Conservation (phyloP, 2,888 invertebrate species). For the Tortrix viridana region DNA sequence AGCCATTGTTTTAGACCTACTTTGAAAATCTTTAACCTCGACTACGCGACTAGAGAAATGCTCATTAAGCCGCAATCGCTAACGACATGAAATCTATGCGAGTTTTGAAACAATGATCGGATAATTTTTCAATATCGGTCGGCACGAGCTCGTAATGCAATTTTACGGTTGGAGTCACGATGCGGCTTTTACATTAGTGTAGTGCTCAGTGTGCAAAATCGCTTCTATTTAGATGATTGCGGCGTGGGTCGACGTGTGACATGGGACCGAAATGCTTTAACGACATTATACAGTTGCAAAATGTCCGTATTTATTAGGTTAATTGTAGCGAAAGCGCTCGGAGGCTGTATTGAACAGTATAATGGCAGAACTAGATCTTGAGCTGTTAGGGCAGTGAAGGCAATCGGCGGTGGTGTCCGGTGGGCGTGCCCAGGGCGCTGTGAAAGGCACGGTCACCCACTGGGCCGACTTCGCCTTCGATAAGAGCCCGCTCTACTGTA, state of each 20-base stretch:
- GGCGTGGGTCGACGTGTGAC: conserved; percentile 44
- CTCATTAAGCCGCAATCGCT: conserved; percentile 54
- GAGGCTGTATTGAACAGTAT: conserved; percentile 47
- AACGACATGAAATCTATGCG: conserved; percentile 56
- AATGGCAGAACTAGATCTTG: conserved; percentile 51
- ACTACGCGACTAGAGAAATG: conserved; percentile 51
- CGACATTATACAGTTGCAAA: conserved; percentile 43
- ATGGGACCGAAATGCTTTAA: conserved; percentile 43
- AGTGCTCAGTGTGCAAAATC: conserved; percentile 45
- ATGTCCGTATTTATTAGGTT: conserved; percentile 41
- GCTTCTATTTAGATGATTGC: conserved; percentile 44
- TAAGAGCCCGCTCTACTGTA: conserved; percentile 52
- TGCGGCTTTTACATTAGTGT: conserved; percentile 30
- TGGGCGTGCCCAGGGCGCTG: conserved; percentile 63
- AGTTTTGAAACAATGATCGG: conserved; percentile 64
- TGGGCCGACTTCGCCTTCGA: conserved; percentile 67
- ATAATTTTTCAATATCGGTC: conserved; percentile 62
- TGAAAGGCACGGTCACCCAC: conserved; percentile 73
- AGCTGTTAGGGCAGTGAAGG: conserved; percentile 58
- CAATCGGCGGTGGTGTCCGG: conserved; percentile 55
- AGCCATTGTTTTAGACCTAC: conserved; percentile 47
- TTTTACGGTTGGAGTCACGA: conserved; percentile 59
- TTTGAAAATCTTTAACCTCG: conserved; percentile 44
- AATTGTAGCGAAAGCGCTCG: conserved; percentile 52
- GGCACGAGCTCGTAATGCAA: conserved; percentile 64